Evolutionary conservation across 2,888 invertebrate genomes (phyloP).

Genomic region (Zygaena filipendulae): DNA sequence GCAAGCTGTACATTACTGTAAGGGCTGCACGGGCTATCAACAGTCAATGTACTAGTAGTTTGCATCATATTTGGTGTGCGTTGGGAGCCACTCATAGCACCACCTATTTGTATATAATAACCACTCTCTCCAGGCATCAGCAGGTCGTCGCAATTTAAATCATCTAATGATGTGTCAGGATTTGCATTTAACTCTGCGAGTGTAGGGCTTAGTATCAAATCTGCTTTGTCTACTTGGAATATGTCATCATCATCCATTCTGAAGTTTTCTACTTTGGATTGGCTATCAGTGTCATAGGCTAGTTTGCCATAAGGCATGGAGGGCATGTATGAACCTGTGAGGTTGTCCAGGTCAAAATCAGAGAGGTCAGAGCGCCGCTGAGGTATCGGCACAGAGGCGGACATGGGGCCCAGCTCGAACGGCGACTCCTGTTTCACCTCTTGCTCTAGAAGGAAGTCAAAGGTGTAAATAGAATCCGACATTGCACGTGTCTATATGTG

Average conservation of each 20-base stretch:
- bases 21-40: constrained; percentile 64
- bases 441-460: constrained; percentile 72
- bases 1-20: constrained; percentile 58
- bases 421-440: constrained; percentile 72
- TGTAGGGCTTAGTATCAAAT: constrained; percentile 85
- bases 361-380: constrained; percentile 54
- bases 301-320: constrained; percentile 48
- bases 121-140: constrained; percentile 77
- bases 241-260: constrained; percentile 91
- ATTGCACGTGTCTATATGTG: constrained; percentile 65
- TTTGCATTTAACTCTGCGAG: constrained; percentile 88
- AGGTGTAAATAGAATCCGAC: constrained; percentile 72
- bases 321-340: constrained; percentile 43
- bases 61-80: constrained; percentile 28
- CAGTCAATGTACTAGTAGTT: constrained; percentile 28
- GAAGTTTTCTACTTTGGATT: constrained; percentile 69
- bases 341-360: constrained; percentile 65
- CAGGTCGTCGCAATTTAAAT: constrained; percentile 88
- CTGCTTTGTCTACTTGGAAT: constrained; percentile 88
- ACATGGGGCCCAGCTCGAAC: constrained; percentile 50
- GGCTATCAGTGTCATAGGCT: constrained; percentile 47
- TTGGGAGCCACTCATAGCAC: constrained; percentile 53
- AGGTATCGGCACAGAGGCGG: constrained; percentile 75
- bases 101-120: constrained; percentile 62
- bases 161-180: constrained; percentile 83